phyloP scores from a whole-genome alignment of 2,797 vertebrate species.

The Cossypha dichroa region DNA sequence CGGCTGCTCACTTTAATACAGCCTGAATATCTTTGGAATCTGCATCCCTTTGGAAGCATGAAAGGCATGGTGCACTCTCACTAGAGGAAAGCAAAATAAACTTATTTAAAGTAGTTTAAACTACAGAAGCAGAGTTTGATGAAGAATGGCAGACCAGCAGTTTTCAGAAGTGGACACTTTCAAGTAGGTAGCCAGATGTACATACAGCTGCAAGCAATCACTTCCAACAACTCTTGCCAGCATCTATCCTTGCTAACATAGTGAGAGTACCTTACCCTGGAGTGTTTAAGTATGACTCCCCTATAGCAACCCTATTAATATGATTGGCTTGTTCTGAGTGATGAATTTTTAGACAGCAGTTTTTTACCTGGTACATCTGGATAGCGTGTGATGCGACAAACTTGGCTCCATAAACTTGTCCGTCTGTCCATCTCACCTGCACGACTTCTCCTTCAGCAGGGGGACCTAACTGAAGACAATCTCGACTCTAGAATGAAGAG shows the following conservation, averaged over 20 bases:
- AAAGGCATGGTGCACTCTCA: neutral
- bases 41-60: neutral
- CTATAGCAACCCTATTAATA: neutral
- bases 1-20: neutral
- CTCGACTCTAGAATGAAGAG: slow-evolving; percentile 82
- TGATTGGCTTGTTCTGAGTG: neutral
- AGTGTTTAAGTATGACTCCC: neutral
- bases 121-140: neutral
- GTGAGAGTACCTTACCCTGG: neutral
- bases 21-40: neutral
- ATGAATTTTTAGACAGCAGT: neutral
- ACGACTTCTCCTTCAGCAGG: slow-evolving; percentile 88
- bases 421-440: slow-evolving; percentile 94
- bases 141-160: neutral
- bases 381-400: slow-evolving; percentile 92
- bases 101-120: neutral
- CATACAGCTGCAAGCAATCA: neutral
- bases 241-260: neutral
- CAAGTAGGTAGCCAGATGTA: neutral
- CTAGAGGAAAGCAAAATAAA: neutral
- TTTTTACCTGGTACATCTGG: slow-evolving; percentile 92
- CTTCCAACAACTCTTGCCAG: neutral
- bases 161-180: neutral
- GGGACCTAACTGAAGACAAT: slow-evolving; percentile 88
- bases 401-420: slow-evolving; percentile 94